phyloP scores from a whole-genome alignment of 2,113 vertebrate genomes.

The Vimba vimba region DNA sequence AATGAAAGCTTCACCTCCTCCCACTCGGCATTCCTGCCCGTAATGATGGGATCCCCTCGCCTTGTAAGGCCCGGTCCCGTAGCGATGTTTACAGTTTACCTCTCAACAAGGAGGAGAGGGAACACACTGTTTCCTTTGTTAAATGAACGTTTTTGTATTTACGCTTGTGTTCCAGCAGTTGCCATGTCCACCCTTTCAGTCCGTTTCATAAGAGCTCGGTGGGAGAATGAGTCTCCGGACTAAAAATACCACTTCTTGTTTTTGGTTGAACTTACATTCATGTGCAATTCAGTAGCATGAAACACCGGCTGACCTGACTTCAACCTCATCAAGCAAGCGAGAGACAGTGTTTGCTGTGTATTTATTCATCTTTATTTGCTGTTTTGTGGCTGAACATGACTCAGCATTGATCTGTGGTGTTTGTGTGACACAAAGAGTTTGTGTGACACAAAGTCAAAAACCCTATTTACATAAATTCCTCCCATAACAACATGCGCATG shows the following conservation, averaged over 20 bases:
- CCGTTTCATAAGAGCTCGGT: background rate
- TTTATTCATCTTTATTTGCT: slow-evolving; percentile 1
- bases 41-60: slow-evolving; percentile 72
- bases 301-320: background rate
- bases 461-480: slow-evolving; percentile 53
- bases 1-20: slow-evolving; percentile 57
- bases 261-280: background rate
- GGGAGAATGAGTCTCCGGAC: slow-evolving; percentile 14
- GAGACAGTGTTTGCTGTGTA: background rate
- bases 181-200: slow-evolving; percentile 48
- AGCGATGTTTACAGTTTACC: slow-evolving; percentile 76
- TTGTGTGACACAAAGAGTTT: background rate
- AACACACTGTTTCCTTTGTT: slow-evolving; percentile 61
- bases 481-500: slow-evolving; percentile 66
- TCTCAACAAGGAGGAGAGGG: slow-evolving; percentile 43
- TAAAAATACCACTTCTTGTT: slow-evolving; percentile 32
- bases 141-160: slow-evolving; percentile 46
- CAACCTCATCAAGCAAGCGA: background rate
- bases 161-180: slow-evolving; percentile 47
- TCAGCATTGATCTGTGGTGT: slow-evolving; percentile 20
- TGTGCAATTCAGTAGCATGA: background rate
- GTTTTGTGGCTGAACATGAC: background rate
- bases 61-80: slow-evolving; percentile 76
- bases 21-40: slow-evolving; percentile 69
- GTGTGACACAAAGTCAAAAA: slow-evolving; percentile 16